Percentiles rank a stretch among this genome's conserved stretches.
These are phyloP conservation scores for Euproctis similis DNA, from an alignment of 2,888 invertebrate species.

Conservation along the genomic window DNA sequence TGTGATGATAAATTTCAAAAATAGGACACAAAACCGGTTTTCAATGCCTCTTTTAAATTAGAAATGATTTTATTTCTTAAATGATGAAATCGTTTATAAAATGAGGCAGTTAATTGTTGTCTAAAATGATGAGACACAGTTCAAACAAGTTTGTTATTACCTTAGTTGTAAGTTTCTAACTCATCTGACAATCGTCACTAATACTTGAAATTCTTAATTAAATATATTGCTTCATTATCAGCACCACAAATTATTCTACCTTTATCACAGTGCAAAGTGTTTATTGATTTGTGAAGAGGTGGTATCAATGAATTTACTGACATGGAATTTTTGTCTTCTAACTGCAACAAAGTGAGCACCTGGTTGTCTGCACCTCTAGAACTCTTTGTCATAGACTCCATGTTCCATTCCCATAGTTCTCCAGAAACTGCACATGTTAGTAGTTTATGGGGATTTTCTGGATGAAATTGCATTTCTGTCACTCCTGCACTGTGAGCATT, in stretches of 20 bases:
- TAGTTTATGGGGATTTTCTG: constrained; percentile 87
- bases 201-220: constrained; percentile 80
- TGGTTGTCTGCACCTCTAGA: constrained; percentile 49
- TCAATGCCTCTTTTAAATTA: too few relatives aligned
- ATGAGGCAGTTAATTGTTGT: too few relatives aligned
- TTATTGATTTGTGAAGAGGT: constrained; percentile 85
- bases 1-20: too few relatives aligned
- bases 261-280: constrained; percentile 85
- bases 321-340: constrained; percentile 80
- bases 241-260: constrained; percentile 87
- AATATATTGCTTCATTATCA: constrained; percentile 92
- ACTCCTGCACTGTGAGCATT: constrained; percentile 85
- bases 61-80: too few relatives aligned
- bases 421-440: constrained; percentile 88
- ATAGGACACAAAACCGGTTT: too few relatives aligned
- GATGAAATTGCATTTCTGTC: constrained; percentile 92
- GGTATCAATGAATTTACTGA: constrained; percentile 85
- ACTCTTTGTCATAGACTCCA: constrained; percentile 68
- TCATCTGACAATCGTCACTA: too few relatives aligned
- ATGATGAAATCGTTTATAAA: too few relatives aligned
- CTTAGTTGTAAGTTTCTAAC: too few relatives aligned
- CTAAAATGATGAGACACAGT: too few relatives aligned
- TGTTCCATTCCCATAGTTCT: constrained; percentile 93
- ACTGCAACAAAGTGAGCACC: constrained; percentile 78
- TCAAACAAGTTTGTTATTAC: too few relatives aligned